Percentiles rank a stretch among this genome's conserved stretches.
Evolutionary conservation across 2,113 vertebrate genomes (phyloP).

Genomic region (Melanocharis versteri): DNA sequence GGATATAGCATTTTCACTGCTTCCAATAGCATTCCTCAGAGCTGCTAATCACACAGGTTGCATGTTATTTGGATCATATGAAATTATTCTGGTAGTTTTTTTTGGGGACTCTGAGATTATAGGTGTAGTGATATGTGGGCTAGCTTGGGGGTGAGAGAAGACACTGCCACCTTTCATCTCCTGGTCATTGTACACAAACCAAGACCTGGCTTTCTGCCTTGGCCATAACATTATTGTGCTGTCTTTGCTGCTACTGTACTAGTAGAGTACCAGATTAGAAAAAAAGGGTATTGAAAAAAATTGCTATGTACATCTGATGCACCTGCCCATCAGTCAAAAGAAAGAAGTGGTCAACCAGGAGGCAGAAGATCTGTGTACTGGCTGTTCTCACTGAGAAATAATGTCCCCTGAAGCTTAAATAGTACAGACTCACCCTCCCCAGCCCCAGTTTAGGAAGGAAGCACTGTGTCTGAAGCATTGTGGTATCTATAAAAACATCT

Average conservation of each 20-base stretch:
- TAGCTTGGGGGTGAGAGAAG: neutral
- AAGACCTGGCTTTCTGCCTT: neutral
- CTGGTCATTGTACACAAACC: neutral
- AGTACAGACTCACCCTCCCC: neutral
- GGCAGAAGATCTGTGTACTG: neutral
- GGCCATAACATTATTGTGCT: neutral
- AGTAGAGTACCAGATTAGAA: neutral
- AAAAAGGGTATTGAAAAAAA: neutral
- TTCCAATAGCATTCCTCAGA: neutral
- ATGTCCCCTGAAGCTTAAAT: neutral
- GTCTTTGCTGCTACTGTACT: neutral
- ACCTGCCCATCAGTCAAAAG: neutral
- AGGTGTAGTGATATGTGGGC: neutral
- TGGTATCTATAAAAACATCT: neutral
- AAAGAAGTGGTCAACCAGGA: neutral
- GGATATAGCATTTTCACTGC: neutral
- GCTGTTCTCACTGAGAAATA: neutral
- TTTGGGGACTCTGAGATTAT: neutral
- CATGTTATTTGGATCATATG: neutral
- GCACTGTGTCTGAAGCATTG: neutral
- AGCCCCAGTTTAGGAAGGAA: neutral
- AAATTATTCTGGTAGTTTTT: neutral
- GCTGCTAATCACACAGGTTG: neutral
- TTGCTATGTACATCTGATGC: neutral
- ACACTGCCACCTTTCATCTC: neutral